These are phyloP conservation scores for Anoncus sp. DNA, from an alignment of 2,888 invertebrate genomes.

Conservation along the genomic window DNA sequence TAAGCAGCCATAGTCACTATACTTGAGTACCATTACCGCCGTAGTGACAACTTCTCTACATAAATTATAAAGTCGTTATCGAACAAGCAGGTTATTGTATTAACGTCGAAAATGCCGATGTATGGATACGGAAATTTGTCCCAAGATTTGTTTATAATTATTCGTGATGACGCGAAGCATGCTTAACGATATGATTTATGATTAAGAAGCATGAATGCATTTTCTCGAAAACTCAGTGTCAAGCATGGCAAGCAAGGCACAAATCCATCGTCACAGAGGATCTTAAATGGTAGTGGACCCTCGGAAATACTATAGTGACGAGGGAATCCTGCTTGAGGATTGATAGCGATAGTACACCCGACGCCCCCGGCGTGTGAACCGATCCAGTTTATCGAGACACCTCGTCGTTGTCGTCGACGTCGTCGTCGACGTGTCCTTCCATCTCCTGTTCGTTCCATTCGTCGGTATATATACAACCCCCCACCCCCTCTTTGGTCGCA, in stretches of 20 bases:
- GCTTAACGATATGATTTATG: neutral
- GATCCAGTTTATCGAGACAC: conserved; percentile 53
- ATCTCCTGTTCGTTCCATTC: conserved; percentile 24
- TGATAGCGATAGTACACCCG: conserved; percentile 41
- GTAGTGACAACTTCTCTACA: no score
- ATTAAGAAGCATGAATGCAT: neutral
- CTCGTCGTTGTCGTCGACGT: no score
- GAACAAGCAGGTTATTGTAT: no score
- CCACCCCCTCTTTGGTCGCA: conserved; percentile 11
- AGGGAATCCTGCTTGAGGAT: conserved; percentile 34
- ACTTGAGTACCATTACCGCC: no score
- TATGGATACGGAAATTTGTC: no score
- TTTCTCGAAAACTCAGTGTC: neutral
- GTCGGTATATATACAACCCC: conserved; percentile 15
- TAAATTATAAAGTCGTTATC: no score
- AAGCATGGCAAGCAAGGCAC: no score
- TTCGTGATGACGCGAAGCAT: neutral
- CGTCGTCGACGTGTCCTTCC: conserved; percentile 19
- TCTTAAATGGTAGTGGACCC: conserved; percentile 2
- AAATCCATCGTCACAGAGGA: neutral
- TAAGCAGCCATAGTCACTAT: no score
- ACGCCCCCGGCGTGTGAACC: conserved; percentile 16
- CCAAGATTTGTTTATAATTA: neutral
- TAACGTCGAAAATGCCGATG: no score
- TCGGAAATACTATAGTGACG: conserved; percentile 16